Evolutionary conservation across 2,113 vertebrate species (phyloP).

Genomic region (Speoplatyrhinus poulsoni): DNA sequence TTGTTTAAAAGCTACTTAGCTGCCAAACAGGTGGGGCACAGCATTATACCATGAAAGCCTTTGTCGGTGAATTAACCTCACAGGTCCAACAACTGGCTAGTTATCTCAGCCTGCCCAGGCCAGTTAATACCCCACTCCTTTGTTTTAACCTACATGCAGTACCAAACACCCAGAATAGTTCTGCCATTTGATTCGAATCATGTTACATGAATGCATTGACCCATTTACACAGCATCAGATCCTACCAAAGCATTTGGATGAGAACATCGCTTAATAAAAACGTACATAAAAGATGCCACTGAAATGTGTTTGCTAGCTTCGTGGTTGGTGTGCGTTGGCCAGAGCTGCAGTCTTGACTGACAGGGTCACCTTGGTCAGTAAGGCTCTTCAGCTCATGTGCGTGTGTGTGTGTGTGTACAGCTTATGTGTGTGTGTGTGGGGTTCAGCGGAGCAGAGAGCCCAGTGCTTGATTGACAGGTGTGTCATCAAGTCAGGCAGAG

Average conservation of each 20-base stretch:
- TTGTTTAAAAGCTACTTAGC: no score
- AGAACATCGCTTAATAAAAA: constrained; percentile 30
- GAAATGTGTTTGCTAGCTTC: constrained; percentile 14
- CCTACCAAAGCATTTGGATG: constrained; percentile 1
- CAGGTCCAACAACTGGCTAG: no score
- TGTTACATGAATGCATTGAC: no score
- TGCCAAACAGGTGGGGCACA: no score
- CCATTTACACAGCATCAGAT: constrained; percentile 7
- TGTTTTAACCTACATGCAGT: no score
- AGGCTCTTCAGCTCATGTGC: no score
- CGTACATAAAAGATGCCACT: constrained; percentile 42
- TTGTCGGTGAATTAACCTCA: no score
- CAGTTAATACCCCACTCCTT: no score
- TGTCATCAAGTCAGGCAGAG: constrained; percentile 59
- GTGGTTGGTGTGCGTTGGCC: neutral
- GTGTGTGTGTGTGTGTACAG: constrained; percentile 8
- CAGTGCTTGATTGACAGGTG: neutral
- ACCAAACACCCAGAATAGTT: no score
- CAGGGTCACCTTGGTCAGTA: neutral
- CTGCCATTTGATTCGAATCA: no score
- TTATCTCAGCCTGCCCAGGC: no score
- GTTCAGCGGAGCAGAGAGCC: neutral
- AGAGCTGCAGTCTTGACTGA: neutral
- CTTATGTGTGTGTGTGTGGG: constrained; percentile 1
- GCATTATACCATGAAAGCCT: no score